Evolutionary conservation across 2,113 vertebrate species (phyloP), one percentile per base, ranked within the genome.

Genomic region (Plecturocebus donacophilus): DNA sequence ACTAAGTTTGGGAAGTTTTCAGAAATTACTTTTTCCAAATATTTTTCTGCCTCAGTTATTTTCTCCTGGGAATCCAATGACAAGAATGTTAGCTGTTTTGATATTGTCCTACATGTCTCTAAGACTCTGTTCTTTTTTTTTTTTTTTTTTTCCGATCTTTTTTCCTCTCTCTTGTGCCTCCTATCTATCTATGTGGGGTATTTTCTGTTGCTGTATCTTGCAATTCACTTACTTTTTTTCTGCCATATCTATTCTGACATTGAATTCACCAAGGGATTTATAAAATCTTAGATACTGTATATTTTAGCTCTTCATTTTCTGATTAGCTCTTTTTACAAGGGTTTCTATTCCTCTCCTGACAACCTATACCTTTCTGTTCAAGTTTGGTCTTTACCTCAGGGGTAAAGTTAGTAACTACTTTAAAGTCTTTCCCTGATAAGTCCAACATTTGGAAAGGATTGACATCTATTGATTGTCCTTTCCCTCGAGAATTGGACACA

Each of bases 41-140:
- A 75, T 76, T 91, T 76, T 86, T 79, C 47, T 81, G 23, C 47
- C 19, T 30, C 20, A 77, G 25, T 83, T 88, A 79, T 8, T 79
- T 94, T 75, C 35, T 68, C 42, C 52, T 85, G 68, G 12, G 54
- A 90, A 92, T 64, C 32, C 25, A 88, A 3, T 64, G 84, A 71
- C 25, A 58, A 83, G 25, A 94, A 85, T 79, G 49, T 92, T 84
- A 95, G 42, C 52, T 76, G 77, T 92, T 88, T 88, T 79, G 27
- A 64, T 88, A 23, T 71, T 79, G 25, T 83, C 40, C 9, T 76
- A 70, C 3, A 19, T 77, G 30, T 77, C 35, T 87, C 30, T 61
- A 77, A 94, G 87, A 40, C 38, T 77, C 23, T 76, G 40, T 68
- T 81, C 38, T 20, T 47, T 87, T 38, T 81, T 83, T 66, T 73